Base-by-base conservation (phyloP, 2,888 invertebrate species). In the Lycia hirtaria region DNA sequence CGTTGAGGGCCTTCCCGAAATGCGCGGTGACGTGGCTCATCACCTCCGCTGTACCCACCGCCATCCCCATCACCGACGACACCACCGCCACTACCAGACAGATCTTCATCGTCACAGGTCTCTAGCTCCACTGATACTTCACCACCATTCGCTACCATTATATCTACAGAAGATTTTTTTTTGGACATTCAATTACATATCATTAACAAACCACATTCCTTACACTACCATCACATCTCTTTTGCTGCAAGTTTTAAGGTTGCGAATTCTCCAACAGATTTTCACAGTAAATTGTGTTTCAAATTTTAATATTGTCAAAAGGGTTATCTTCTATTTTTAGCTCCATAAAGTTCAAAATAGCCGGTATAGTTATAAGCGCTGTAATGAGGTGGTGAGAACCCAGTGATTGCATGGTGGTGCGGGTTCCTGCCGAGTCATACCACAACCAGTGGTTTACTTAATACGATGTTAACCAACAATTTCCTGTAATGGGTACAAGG, bases 21-120 rank as follows among this genome's bases (percentile, higher is more conserved):
- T 90, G 88, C 0, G 89, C 90, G 0, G 88, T 85, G n/a, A 90
- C 91, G 35, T 91, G 92, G 61, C 90, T 88, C 92, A 92, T 88
- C 40, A 88, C 86, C 70, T 89, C 92, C 0, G 90, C 88, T 0
- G 84, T 80, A 0, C 83, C 85, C 5, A 41, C 58, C 55, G 78
- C 87, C 35, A 69, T 56, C 9, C 70, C 53, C 26, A 69, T 62
- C n/a, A 74, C 68, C 14, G 70, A 66, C 62, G 75, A 44, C 53
- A 75, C 64, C 44, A 79, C 52, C 10, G 59, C 65, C 56, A 57
- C 64, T 22, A 70, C 63, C 56, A 77, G 57, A 60, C 67, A 75
- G 59, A 61, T 57, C 68, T 65, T 67, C 67, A 67, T 67, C 48
- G 52, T 65, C 4, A 47, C 52, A 54, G 60, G 62, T 53, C 66